Conservation (phyloP, 2,797 vertebrate species). For the Gastrophryne carolinensis region DNA sequence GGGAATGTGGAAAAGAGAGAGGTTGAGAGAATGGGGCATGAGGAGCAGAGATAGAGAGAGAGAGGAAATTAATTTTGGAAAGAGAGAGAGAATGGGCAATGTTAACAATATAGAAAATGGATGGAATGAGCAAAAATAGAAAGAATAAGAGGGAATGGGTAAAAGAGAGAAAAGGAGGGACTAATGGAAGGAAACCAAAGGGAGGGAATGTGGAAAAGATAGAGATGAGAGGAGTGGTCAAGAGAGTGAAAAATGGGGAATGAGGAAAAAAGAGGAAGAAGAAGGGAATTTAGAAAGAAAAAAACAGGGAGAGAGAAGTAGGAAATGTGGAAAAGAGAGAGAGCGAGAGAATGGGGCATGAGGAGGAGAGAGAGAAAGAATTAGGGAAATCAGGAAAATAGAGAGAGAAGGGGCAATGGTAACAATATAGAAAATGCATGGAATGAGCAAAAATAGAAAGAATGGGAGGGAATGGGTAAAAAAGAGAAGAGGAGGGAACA, state of each 20-base stretch:
- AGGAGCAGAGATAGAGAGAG: background rate
- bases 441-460: no score
- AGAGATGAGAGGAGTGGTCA: background rate
- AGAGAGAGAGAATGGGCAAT: background rate
- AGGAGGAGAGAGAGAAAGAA: background rate
- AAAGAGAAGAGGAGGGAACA: background rate
- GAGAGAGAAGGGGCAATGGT: background rate
- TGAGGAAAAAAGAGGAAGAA: background rate
- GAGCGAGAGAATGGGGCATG: no score
- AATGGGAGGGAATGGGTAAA: background rate
- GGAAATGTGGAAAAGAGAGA: background rate
- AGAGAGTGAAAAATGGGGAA: background rate
- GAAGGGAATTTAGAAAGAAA: no score
- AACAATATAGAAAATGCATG: no score
- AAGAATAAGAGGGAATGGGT: no score
- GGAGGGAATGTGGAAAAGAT: no score
- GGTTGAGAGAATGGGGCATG: no score
- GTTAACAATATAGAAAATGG: background rate
- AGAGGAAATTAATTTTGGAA: background rate
- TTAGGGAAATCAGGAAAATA: no score
- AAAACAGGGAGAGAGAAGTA: background rate
- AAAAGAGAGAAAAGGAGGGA: background rate
- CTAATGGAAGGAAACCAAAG: no score
- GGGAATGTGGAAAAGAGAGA: no score
- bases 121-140: background rate